A percentile compares a stretch with the other conserved stretches of the same genome.
phyloP scores from a whole-genome alignment of 2,113 vertebrate species.

The Ageneiosus marmoratus region DNA sequence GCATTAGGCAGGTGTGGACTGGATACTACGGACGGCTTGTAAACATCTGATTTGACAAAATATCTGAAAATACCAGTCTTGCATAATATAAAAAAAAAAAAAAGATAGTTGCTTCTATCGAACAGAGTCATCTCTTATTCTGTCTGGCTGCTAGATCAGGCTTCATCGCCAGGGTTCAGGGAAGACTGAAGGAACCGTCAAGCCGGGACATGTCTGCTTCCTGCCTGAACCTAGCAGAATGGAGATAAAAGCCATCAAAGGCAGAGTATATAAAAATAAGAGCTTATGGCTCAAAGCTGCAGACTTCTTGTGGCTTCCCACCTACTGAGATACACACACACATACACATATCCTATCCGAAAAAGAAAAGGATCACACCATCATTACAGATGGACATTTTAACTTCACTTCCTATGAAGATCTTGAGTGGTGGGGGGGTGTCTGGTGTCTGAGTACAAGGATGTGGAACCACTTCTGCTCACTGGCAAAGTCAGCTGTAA shows the following conservation, averaged over 20 bases:
- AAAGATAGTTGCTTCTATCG: constrained; percentile 25
- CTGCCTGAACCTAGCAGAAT: constrained; percentile 49
- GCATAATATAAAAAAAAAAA: not conserved
- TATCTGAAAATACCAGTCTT: constrained; percentile 2
- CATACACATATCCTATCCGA: not conserved
- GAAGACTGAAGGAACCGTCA: constrained; percentile 37
- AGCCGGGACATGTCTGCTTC: constrained; percentile 62
- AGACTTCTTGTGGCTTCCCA: constrained; percentile 46
- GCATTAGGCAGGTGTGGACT: not conserved
- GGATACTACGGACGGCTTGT: not conserved
- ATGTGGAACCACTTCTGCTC: not conserved
- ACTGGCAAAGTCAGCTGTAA: constrained; percentile 9
- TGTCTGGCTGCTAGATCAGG: constrained; percentile 33
- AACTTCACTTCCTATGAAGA: constrained; percentile 2
- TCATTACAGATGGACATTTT: constrained; percentile 20
- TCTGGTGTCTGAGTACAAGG: not conserved
- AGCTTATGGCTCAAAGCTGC: constrained; percentile 46
- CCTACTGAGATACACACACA: constrained; percentile 26
- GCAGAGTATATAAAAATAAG: constrained; percentile 47
- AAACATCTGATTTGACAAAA: not conserved
- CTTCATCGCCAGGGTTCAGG: constrained; percentile 35
- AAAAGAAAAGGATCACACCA: not conserved
- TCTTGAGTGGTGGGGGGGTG: no score
- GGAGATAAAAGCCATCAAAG: constrained; percentile 60
- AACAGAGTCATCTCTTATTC: constrained; percentile 37